Base-by-base conservation (phyloP, 1,140 invertebrate genomes). In the Tetranychus urticae region DNA sequence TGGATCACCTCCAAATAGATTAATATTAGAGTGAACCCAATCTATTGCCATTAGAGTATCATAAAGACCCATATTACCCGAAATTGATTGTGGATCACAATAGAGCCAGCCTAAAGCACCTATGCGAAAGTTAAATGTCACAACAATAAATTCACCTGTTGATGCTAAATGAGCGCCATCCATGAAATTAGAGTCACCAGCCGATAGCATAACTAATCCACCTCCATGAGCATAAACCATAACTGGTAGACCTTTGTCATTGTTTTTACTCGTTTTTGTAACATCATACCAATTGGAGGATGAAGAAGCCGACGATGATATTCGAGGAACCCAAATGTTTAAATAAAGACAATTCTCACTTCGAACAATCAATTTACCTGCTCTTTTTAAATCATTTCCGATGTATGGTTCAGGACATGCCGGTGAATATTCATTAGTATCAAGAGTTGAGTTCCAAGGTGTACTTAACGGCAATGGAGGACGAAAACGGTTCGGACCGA, bases 281-380 rank as follows among this genome's bases (percentile, higher is more conserved):
- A 42, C 5, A 42, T 42, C 39, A 42, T 6, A 10, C 39, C 39
- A 42, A 42, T 10, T 42, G 5, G 39, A 42, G 10, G 5, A 6
- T 5, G 39, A 6, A 6, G 48, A 42, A 42, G 5, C 10, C 5
- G 39, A 6, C 10, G 48, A 33, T 52, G 48, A n/a, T 52, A 4
- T 56, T 56, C 34, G 13, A 4, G 60, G 60, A 31, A 85, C 82
- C 72, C 83, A 94, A 46, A 97, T 79, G 69, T 97, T 96, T 48
- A 97, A 75, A 69, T 92, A 94, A 0, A 97, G 78, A 68, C 90
- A 96, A 70, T 96, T 89, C 74, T 97, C 91, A 10, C 36, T 47
- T 31, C 37, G n/a, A 34, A 34, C 37, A n/a, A 14, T 31, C 6
- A 56, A 6, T 39, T 33, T 14, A 14, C 34, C 34, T 12, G 33